Percentiles rank a stretch among this genome's conserved stretches.
Conservation (phyloP, 2,113 vertebrate species). For the Protomyctophum bolini region DNA sequence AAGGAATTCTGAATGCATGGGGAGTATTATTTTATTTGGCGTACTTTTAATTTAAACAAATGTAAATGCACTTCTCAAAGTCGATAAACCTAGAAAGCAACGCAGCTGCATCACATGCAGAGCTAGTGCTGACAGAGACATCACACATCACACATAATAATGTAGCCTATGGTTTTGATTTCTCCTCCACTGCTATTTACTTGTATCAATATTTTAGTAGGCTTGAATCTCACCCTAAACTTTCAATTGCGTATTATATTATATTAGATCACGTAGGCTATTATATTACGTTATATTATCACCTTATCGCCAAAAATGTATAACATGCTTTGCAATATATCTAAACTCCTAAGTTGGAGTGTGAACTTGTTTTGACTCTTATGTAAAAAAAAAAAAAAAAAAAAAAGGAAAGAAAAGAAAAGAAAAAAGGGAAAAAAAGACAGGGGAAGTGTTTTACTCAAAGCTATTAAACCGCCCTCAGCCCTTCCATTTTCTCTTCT, state of each 20-base stretch:
- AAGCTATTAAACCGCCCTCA: slow-evolving; percentile 27
- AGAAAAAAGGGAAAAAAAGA: slow-evolving; percentile 66
- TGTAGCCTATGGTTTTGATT: too few species aligned
- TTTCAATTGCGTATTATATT: slow-evolving; percentile 25
- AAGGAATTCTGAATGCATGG: too few species aligned
- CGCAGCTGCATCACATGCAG: too few species aligned
- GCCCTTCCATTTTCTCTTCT: slow-evolving; percentile 21
- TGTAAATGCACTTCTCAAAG: too few species aligned
- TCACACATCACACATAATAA: too few species aligned
- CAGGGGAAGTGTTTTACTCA: slow-evolving; percentile 67
- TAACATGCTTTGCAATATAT: slow-evolving; percentile 10
- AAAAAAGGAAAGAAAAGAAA: slow-evolving; percentile 72
- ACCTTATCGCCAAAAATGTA: neutral
- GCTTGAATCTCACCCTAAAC: neutral
- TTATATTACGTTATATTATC: neutral
- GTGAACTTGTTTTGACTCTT: slow-evolving; percentile 81
- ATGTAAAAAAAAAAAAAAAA: slow-evolving; percentile 12
- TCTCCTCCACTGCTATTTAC: too few species aligned
- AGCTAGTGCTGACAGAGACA: too few species aligned
- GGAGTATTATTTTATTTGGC: too few species aligned
- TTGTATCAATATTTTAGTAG: too few species aligned
- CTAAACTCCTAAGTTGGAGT: slow-evolving; percentile 31
- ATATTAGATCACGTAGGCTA: neutral
- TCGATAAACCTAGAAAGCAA: too few species aligned
- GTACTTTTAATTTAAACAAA: too few species aligned